phyloP scores from a whole-genome alignment of 2,113 vertebrate species.

The Sardina pilchardus region DNA sequence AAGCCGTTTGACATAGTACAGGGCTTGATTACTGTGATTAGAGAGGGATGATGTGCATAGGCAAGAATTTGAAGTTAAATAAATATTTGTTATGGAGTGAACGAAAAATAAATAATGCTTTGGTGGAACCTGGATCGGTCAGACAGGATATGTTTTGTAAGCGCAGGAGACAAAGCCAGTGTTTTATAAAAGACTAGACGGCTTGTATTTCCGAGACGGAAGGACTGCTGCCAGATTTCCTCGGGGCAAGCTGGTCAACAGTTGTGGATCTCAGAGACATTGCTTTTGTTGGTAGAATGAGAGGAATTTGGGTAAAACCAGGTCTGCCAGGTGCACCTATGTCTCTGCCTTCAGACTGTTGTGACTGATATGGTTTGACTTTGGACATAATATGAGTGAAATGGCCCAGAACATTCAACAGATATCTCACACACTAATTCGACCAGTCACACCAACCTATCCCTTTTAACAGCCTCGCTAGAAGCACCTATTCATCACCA shows the following conservation, averaged over 20 bases:
- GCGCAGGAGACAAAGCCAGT: slow-evolving; percentile 35
- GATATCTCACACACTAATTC: background rate
- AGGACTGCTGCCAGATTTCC: slow-evolving; percentile 34
- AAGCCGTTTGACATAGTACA: background rate
- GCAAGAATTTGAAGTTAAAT: slow-evolving; percentile 4
- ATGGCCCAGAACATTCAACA: background rate
- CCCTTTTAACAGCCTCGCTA: background rate
- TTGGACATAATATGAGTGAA: slow-evolving; percentile 17
- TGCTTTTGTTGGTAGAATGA: slow-evolving; percentile 43
- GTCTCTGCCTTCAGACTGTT: slow-evolving; percentile 31
- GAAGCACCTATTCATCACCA: background rate
- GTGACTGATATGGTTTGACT: slow-evolving; percentile 34
- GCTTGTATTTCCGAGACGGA: slow-evolving; percentile 31
- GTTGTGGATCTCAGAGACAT: slow-evolving; percentile 35
- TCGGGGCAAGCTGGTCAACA: slow-evolving; percentile 40
- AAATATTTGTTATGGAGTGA: background rate
- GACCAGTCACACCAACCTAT: background rate
- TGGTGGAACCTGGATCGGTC: background rate
- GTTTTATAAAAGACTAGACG: slow-evolving; percentile 26
- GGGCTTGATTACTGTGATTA: background rate
- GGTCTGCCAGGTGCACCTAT: slow-evolving; percentile 35
- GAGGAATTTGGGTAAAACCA: slow-evolving; percentile 47
- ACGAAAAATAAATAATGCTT: slow-evolving; percentile 17
- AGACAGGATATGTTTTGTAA: slow-evolving; percentile 32
- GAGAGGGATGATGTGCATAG: background rate